Percentiles rank a stretch among this genome's conserved stretches.
Evolutionary conservation across 2,888 invertebrate genomes (phyloP).

Genomic region (Pristionchus arcanus): DNA sequence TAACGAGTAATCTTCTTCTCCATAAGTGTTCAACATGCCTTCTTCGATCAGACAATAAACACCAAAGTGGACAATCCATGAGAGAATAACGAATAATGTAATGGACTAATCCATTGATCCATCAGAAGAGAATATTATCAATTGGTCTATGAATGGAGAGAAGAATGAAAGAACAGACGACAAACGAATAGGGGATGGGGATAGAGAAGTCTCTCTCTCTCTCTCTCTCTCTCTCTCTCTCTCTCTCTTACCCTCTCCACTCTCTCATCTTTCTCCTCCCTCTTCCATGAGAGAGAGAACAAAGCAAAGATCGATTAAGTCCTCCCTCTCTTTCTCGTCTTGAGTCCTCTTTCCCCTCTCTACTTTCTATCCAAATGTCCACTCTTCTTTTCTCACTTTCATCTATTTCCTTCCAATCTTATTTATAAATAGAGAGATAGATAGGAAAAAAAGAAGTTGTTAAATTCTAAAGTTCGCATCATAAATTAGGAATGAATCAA

Average conservation of each 20-base stretch:
- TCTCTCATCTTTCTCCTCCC: slow-evolving; percentile 35
- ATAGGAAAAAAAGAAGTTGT: background rate
- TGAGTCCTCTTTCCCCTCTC: slow-evolving; percentile 29
- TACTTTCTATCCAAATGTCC: background rate
- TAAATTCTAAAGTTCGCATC: background rate
- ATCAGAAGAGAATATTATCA: background rate
- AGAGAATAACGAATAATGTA: no score
- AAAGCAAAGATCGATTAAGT: slow-evolving; percentile 53
- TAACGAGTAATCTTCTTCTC: slow-evolving; percentile 51
- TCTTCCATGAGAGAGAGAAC: slow-evolving; percentile 49
- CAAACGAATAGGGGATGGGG: background rate
- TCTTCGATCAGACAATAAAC: slow-evolving; percentile 53
- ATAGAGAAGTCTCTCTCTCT: background rate
- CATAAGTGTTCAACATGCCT: slow-evolving; percentile 52
- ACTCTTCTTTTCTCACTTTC: slow-evolving; percentile 15
- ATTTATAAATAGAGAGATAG: background rate
- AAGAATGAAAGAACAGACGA: background rate
- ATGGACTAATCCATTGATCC: background rate
- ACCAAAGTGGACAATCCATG: slow-evolving; percentile 55
- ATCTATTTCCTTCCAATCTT: background rate
- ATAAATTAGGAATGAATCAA: background rate
- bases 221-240: no score
- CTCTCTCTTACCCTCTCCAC: background rate
- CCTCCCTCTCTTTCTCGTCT: slow-evolving; percentile 55
- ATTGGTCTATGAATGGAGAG: no score